Base-by-base conservation (phyloP, 2,797 vertebrate genomes). In the Helicolenus hilgendorfi region DNA sequence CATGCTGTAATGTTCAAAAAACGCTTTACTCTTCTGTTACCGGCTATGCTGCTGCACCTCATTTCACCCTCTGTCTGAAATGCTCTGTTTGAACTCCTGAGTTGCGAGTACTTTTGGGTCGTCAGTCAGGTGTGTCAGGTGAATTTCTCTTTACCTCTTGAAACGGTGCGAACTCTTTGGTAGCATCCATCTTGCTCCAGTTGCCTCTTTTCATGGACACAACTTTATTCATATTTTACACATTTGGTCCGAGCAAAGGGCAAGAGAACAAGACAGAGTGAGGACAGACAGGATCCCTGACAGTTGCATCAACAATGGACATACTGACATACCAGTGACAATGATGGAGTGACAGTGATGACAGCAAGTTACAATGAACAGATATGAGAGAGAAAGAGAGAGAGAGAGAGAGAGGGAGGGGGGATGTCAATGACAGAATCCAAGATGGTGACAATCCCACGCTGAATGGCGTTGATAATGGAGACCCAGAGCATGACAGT, bases 301-400 rank as follows among this genome's bases (percentile, higher is more conserved):
- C 82, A 74, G 49, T 55, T 55, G 49, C 18, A 55, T 55, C 49
- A 55, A 55, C 45, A 53, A 53, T n/a, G n/a, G 49, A 53, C 20
- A 55, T 8, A 55, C 20, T 22, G 49, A 55, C 49, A 55, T 10
- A 3, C 2, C 35, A 63, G 64, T 55, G 49, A 55, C 71, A 56
- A 29, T 70, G 60, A 85, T 56, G 5, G 62, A 63, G 49, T 41
- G 69, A 75, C 70, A 33, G 24, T 29, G 72, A 92, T 77, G 84
- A 49, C 45, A 49, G 45, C 45, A 49, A 49, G 15, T 49, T 49
- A 81, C 84, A 55, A 55, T 55, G 55, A 56, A 56, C 55, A 56
- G 24, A 56, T 56, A 14, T 5, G 79, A 20, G n/a, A 24, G n/a
- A 20, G 55, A 22, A n/a, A 77, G 77, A 11, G 53, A 11, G 53